These are phyloP conservation scores for Tichodroma muraria DNA, from an alignment of 2,113 vertebrate genomes.

Conservation along the genomic window DNA sequence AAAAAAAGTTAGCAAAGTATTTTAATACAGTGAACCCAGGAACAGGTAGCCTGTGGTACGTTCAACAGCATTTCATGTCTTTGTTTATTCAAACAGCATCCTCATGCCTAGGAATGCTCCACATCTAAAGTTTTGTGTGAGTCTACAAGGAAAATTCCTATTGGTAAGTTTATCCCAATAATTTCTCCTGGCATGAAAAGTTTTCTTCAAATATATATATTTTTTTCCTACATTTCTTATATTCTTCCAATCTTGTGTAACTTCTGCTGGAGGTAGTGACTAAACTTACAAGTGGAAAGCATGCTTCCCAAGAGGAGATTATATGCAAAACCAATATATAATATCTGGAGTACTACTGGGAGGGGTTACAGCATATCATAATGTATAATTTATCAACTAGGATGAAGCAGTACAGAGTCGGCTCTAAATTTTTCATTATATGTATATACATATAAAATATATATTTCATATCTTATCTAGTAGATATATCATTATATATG, in stretches of 20 bases:
- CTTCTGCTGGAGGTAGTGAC: not conserved
- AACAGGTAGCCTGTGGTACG: not conserved
- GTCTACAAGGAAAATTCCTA: not conserved
- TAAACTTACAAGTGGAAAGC: not conserved
- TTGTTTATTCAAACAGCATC: rapidly evolving
- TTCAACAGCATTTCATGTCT: not conserved
- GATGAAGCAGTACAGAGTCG: not conserved
- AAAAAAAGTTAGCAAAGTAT: not conserved
- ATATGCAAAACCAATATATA: not conserved
- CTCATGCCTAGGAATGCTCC: not conserved
- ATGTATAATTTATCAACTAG: not conserved
- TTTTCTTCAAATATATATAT: not conserved
- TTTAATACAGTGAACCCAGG: rapidly evolving
- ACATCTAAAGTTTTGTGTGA: not conserved
- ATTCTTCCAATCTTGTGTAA: not conserved
- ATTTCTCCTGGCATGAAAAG: not conserved
- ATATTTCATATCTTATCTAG: too few relatives aligned
- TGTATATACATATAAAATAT: not conserved
- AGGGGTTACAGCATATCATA: not conserved
- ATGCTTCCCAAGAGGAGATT: not conserved
- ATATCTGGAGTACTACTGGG: not conserved
- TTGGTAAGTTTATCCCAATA: not conserved
- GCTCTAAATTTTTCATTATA: not conserved
- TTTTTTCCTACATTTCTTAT: not conserved
- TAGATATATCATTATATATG: too few relatives aligned